Base-by-base conservation (phyloP, 2,797 vertebrate genomes). In the Myiothlypis coronata region DNA sequence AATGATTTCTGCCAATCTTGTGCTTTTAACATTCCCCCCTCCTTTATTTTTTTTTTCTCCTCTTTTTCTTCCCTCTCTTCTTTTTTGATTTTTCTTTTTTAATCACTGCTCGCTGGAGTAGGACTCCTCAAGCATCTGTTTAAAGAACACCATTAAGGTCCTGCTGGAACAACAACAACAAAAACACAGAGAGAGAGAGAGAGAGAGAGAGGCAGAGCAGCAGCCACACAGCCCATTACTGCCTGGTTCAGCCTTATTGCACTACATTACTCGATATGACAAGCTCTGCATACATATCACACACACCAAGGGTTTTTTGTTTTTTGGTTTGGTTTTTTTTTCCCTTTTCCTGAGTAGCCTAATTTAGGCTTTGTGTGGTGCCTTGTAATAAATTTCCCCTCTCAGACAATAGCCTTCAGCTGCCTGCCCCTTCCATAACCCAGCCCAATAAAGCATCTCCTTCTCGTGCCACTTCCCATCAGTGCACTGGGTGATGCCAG, bases 1-100 rank as follows among this genome's bases (percentile, higher is more conserved):
- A 93, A 86, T 75, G 70, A 93, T 94, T 97, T 96, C 92, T 96
- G 87, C 94, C 96, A 94, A 93, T 96, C 95, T 95, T 68, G 30
- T 75, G 89, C 87, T 93, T 91, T 64, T 85, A 53, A 83, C 68
- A 34, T 55, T 30, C 11, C 16, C 28, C 57, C 3, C 4, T 21
- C 18, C 8, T 7, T 41, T 57, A 10, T 57, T 20, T 27, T 28
- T 26, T 21, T 2, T 11, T 26, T 6, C 4, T 32, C 5, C 7
- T 30, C 3, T 8, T 26, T 21, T 16, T 8, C 8, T 3, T 8
- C 8, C 21, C 27, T n/a, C 8, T 30, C 4, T 35, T 13, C 7
- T 53, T 26, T 26, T 24, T 19, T 8, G 5, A 37, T 24, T 39
- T 88, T 59, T 71, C 47, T 55, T 39, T 52, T 63, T 83, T 22